Evolutionary conservation across 1,140 invertebrate genomes (phyloP), one percentile per base, ranked within the genome.

Genomic region (Papilio polytes): DNA sequence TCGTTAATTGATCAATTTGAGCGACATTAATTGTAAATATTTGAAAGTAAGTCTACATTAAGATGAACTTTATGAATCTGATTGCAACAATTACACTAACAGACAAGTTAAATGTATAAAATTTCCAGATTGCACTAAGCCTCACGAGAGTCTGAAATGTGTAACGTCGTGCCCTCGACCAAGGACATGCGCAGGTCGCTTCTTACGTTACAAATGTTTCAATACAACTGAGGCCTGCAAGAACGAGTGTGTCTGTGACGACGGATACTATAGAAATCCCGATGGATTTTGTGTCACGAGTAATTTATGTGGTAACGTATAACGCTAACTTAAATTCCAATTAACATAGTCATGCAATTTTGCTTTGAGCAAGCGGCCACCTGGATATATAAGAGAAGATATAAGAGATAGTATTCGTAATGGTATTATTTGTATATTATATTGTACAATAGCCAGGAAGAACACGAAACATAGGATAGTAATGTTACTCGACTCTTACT

Each of bases 241-340:
- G 31, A 46, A 78, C 36, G 77, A 78, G 41, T 78, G 77, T 3
- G 53, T 63, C 2, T 78, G 77, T 13, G 31, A 78, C 6, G 56
- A 78, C 10, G 56, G 56, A 44, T 78, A 44, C 56, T 78, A 78
- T 36, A 78, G 77, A 44, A 78, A 78, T 63, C 31, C 53, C 2
- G 77, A 78, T 10, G 77, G 77, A 44, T 78, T 78, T 63, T 78
- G 77, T 36, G 77, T 78, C 8, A 78, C 77, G 4, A 63, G 56
- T 12, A 56, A 78, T 44, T 20, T 78, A 22, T 48, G 70, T n/a
- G 20, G 20, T 77, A 76, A 56, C 20, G 31, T 56, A 51, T 48
- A 26, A 74, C 18, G 1, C 3, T 15, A 53, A 44, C 13, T 20
- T 74, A 6, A 20, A 10, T 51, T 44, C 44, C 22, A 44, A 8